Percentiles rank a stretch among this genome's conserved stretches.
Evolutionary conservation across 2,113 vertebrate genomes (phyloP).

Genomic region (Sinocyclocheilus grahami): DNA sequence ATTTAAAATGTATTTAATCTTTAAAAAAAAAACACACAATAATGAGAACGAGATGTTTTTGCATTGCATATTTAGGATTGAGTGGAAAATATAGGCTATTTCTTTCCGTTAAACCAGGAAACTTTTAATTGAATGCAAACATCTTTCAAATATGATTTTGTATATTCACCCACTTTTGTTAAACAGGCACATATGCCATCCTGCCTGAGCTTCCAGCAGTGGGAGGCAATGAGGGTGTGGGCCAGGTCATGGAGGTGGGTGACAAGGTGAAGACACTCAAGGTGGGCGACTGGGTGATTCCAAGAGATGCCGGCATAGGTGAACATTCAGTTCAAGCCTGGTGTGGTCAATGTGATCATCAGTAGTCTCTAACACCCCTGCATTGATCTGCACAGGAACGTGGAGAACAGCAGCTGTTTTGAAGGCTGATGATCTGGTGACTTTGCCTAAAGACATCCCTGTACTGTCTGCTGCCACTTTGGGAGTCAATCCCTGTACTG

Average conservation of each 20-base stretch:
- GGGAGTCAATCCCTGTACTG: constrained; percentile 92
- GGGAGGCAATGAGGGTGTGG: constrained; percentile 93
- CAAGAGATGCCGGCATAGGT: constrained; percentile 81
- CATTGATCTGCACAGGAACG: constrained; percentile 77
- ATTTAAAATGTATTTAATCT: neutral
- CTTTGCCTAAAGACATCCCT: constrained; percentile 82
- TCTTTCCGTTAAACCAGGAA: neutral
- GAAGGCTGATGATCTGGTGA: constrained; percentile 73
- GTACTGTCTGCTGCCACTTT: constrained; percentile 87
- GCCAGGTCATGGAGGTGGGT: constrained; percentile 85
- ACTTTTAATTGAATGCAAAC: neutral
- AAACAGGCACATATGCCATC: constrained; percentile 86
- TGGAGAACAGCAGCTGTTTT: constrained; percentile 85
- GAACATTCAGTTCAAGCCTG: constrained; percentile 43
- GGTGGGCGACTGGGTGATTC: constrained; percentile 89
- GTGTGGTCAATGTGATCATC: neutral
- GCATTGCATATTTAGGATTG: neutral
- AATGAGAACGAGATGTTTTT: neutral
- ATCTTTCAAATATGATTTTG: neutral
- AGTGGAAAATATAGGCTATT: neutral
- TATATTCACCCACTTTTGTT: neutral
- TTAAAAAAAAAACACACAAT: neutral
- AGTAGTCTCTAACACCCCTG: neutral
- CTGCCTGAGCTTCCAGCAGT: constrained; percentile 85
- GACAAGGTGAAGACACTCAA: constrained; percentile 74